A percentile compares a stretch with the other conserved stretches of the same genome.
These are phyloP conservation scores for Stigmatopora argus DNA, from an alignment of 2,113 vertebrate species.

Conservation along the genomic window DNA sequence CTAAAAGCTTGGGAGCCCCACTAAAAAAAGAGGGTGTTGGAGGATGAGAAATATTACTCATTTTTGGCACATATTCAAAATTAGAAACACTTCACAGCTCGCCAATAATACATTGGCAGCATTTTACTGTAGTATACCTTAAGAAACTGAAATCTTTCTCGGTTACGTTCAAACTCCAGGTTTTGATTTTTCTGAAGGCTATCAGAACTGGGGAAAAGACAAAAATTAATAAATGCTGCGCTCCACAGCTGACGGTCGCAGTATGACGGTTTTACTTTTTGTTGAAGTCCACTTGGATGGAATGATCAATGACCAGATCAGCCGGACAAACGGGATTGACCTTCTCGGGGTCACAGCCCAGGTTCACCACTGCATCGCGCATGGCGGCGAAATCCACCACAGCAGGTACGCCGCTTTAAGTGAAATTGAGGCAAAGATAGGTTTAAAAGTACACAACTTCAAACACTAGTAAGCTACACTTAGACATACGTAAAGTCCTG, in stretches of 20 bases:
- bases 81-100: too few species aligned
- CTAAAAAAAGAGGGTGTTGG: constrained; percentile 52
- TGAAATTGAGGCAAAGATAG: background rate
- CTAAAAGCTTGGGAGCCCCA: constrained; percentile 94
- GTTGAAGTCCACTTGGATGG: constrained; percentile 97
- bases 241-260: background rate
- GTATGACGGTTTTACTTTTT: constrained; percentile 75
- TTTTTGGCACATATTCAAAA: too few species aligned
- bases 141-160: constrained; percentile 93
- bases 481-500: constrained; percentile 93
- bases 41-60: too few species aligned
- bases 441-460: background rate
- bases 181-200: constrained; percentile 97
- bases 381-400: constrained; percentile 98
- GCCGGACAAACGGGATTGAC: constrained; percentile 93
- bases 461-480: background rate
- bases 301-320: constrained; percentile 97
- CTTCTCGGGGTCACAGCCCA: constrained; percentile 89
- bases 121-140: constrained; percentile 73
- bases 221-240: background rate
- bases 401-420: constrained; percentile 86
- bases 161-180: constrained; percentile 96
- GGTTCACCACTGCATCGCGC: constrained; percentile 88
- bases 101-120: background rate
- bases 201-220: constrained; percentile 71